phyloP scores from a whole-genome alignment of 2,797 vertebrate genomes.

The Eulemur coronatus region DNA sequence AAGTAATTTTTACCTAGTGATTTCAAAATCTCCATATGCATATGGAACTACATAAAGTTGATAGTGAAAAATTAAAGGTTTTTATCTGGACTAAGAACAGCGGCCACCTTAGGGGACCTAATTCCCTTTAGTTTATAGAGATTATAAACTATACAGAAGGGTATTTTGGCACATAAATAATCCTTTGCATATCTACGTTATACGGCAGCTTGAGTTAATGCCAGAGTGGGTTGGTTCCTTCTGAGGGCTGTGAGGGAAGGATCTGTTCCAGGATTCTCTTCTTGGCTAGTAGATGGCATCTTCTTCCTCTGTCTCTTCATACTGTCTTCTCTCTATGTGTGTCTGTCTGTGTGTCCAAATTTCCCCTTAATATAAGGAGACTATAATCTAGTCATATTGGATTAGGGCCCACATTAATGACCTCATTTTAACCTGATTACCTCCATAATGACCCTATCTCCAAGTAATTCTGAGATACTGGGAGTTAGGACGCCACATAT shows the following conservation, averaged over 20 bases:
- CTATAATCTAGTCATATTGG: neutral
- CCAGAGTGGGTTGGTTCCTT: neutral
- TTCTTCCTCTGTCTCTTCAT: neutral
- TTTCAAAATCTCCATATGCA: neutral
- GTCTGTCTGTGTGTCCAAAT: neutral
- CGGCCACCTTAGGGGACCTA: neutral
- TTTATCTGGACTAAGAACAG: neutral
- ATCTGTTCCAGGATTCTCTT: neutral
- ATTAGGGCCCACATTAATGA: slow-evolving; percentile 1
- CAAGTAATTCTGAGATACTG: neutral
- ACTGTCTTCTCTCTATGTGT: neutral
- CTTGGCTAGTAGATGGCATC: neutral
- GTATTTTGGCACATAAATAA: slow-evolving; percentile 26
- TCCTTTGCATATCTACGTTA: neutral
- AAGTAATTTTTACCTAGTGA: slow-evolving; percentile 32
- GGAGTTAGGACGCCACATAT: neutral
- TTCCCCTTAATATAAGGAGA: neutral
- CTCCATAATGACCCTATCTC: neutral
- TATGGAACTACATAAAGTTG: neutral
- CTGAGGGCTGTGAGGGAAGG: neutral
- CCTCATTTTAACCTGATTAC: slow-evolving; percentile 21
- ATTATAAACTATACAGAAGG: slow-evolving; percentile 23
- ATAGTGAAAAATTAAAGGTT: slow-evolving; percentile 3
- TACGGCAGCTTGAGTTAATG: slow-evolving; percentile 24
- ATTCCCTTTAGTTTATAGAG: neutral